Evolutionary conservation across 2,113 vertebrate species (phyloP).

Genomic region (Ornithorhynchus anatinus): DNA sequence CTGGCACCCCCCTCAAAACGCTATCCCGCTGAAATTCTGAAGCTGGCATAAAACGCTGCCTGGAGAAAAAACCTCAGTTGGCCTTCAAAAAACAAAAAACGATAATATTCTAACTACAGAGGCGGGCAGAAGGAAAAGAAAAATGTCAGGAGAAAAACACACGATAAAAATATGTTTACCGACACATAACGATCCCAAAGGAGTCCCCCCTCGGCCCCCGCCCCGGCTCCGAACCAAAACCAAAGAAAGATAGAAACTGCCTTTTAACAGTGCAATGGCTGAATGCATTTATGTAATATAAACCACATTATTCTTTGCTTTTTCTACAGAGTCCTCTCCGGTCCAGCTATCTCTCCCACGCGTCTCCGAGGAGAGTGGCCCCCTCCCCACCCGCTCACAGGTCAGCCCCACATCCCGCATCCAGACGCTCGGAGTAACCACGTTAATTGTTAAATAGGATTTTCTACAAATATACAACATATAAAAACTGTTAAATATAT

Average conservation of each 20-base stretch:
- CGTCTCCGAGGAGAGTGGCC: conserved; percentile 78
- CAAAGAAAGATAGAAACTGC: conserved; percentile 38
- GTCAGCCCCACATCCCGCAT: conserved; percentile 71
- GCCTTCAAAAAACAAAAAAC: conserved; percentile 11
- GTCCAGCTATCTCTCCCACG: conserved; percentile 74
- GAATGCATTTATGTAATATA: conserved; percentile 73
- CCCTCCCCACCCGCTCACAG: conserved; percentile 50
- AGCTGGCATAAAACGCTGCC: conserved; percentile 28
- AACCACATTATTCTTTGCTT: conserved; percentile 74
- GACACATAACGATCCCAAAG: conserved; percentile 68
- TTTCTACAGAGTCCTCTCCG: conserved; percentile 78
- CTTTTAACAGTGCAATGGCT: conserved; percentile 70
- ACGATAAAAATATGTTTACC: conserved; percentile 74
- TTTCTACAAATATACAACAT: conserved; percentile 99
- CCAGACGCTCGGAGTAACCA: conserved; percentile 83
- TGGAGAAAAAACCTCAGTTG: conserved; percentile 12
- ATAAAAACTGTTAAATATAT: conserved; percentile 99
- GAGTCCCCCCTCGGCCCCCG: fast-evolving
- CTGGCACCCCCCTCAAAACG: conserved; percentile 30
- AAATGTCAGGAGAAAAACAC: conserved; percentile 56
- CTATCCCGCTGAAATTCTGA: conserved; percentile 34
- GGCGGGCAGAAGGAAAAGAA: neutral
- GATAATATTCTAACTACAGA: too few species aligned
- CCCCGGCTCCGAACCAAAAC: conserved; percentile 5
- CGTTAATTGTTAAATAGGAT: conserved; percentile 94